Base-by-base conservation (phyloP, 2,888 invertebrate genomes). In the Cheilosia vernalis region DNA sequence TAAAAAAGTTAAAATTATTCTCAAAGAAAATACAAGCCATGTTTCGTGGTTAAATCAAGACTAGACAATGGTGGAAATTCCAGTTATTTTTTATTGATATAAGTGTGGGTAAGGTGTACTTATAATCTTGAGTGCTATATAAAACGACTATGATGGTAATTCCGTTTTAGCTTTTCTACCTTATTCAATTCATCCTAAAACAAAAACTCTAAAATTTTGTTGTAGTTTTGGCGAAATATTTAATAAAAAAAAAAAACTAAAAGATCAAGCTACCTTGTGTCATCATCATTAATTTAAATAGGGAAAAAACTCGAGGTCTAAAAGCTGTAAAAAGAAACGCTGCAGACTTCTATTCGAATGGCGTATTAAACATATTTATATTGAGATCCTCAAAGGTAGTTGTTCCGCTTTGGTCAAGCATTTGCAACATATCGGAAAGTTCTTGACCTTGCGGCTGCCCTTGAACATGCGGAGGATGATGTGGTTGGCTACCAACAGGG, bases 401-500 rank as follows among this genome's bases (percentile, higher is more conserved):
- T 47, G 96, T 94, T 64, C 95, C 96, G 89, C 95, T 95, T 91
- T 97, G 97, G 92, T 97, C 97, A 74, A 98, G 93, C 95, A 98
- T 97, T 92, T 98, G 97, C 89, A 98, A 93, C 97, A 98, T 97
- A 90, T 98, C 98, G 17, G 97, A 96, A 74, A 98, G 94, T 93
- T 97, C 97, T 89, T 95, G 96, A 7, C 95, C 95, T 88, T 95
- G 95, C 49, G 95, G 94, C 37, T 93, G 93, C 40, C 92, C 93
- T 51, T 93, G 92, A 87, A 93, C 94, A 27, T 91, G 90, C 9
- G 90, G 88, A 15, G 92, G 92, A 53, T 92, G 92, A 88, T 90
- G 92, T 93, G 82, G 92, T 93, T 88, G 94, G 93, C 21, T 69
- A 4, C 85, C 85, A 7, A 81, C 81, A 5, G 81, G 93, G 89